Conservation (phyloP, 2,888 invertebrate species). For the Oasisia sp. region DNA sequence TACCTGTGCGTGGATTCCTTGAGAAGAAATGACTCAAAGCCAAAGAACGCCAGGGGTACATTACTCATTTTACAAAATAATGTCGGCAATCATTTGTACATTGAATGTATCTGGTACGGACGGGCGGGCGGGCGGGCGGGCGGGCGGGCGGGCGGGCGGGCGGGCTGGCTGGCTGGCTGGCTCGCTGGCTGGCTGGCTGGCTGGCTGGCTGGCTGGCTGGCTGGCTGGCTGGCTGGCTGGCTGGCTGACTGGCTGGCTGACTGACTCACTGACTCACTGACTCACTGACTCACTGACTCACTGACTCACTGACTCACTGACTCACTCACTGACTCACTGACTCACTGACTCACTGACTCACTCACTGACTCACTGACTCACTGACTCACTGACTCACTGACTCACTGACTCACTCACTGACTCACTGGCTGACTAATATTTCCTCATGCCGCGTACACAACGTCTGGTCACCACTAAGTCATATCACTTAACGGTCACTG, state of each 20-base stretch:
- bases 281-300: neutral
- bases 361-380: neutral
- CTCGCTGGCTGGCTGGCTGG: neutral
- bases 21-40: neutral
- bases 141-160: neutral
- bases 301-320: too few relatives aligned
- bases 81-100: neutral
- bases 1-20: neutral
- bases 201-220: neutral
- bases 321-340: neutral
- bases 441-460: neutral
- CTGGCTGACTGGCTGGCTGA: neutral
- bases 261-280: neutral
- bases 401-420: neutral
- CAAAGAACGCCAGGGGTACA: neutral
- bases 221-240: too few relatives aligned
- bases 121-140: neutral
- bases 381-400: neutral
- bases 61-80: neutral
- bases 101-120: neutral
- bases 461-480: neutral
- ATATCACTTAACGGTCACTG: neutral
- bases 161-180: neutral
- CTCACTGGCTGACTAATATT: neutral
- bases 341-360: neutral